phyloP scores from a whole-genome alignment of 2,888 invertebrate species.

The Apotomis betuletana region DNA sequence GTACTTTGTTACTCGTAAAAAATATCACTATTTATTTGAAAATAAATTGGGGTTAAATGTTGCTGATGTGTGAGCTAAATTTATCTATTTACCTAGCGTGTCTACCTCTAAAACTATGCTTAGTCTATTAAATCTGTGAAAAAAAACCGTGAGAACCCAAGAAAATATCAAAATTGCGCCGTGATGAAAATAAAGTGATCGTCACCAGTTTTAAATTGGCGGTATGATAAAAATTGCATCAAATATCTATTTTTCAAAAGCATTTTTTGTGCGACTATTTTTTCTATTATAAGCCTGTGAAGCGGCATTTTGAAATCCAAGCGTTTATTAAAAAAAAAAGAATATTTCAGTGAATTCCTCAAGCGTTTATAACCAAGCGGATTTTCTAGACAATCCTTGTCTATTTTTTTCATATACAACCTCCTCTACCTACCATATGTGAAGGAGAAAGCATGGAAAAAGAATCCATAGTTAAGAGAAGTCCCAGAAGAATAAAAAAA shows the following conservation, averaged over 20 bases:
- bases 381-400: slow-evolving; percentile 50
- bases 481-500: slow-evolving; percentile 49
- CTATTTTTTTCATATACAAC: slow-evolving; percentile 79
- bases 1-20: slow-evolving; percentile 5
- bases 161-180: slow-evolving; percentile 33
- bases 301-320: slow-evolving; percentile 26
- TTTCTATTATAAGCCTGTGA: slow-evolving; percentile 29
- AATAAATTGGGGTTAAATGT: background rate
- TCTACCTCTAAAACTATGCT: slow-evolving; percentile 26
- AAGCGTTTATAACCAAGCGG: slow-evolving; percentile 29
- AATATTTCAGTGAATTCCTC: slow-evolving; percentile 6
- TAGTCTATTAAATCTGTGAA: slow-evolving; percentile 30
- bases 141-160: slow-evolving; percentile 17
- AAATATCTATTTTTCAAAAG: slow-evolving; percentile 20
- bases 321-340: slow-evolving; percentile 7
- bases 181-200: slow-evolving; percentile 26
- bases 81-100: slow-evolving; percentile 23
- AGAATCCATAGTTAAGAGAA: slow-evolving; percentile 78
- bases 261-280: slow-evolving; percentile 28
- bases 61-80: slow-evolving; percentile 19
- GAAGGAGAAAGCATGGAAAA: slow-evolving; percentile 83
- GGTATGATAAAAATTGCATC: slow-evolving; percentile 14
- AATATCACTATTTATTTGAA: background rate
- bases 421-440: slow-evolving; percentile 83
- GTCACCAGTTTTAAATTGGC: slow-evolving; percentile 36